phyloP scores from a whole-genome alignment of 2,797 vertebrate genomes.

The Pterois miles region DNA sequence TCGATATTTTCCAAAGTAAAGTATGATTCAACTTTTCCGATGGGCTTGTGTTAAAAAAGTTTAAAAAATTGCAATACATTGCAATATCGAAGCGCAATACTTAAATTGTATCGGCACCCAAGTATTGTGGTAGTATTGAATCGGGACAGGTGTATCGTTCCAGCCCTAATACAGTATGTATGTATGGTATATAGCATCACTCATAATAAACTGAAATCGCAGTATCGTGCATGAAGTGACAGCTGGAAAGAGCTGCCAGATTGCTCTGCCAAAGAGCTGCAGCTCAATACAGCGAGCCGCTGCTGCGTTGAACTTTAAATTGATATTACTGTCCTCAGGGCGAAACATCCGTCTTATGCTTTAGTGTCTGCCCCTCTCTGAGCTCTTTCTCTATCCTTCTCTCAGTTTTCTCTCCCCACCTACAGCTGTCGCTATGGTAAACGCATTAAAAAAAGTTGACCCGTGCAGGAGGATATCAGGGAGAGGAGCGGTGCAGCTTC shows the following conservation, averaged over 20 bases:
- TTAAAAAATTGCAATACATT: too few species aligned
- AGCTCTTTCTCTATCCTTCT: background rate
- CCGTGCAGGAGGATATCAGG: constrained; percentile 38
- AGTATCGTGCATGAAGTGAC: background rate
- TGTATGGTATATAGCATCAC: background rate
- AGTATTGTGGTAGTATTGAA: too few species aligned
- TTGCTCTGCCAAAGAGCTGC: background rate
- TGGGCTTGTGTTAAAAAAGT: too few species aligned
- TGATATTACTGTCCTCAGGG: constrained; percentile 58
- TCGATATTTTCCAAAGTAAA: too few species aligned
- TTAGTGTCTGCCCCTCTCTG: constrained; percentile 27
- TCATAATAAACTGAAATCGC: constrained; percentile 10
- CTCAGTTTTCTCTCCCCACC: constrained; percentile 1
- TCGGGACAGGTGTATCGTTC: too few species aligned
- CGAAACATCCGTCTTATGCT: constrained; percentile 37
- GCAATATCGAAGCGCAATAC: too few species aligned
- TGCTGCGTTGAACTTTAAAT: constrained; percentile 55
- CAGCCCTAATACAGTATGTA: too few species aligned
- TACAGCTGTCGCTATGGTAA: constrained; percentile 39
- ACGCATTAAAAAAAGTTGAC: constrained; percentile 45
- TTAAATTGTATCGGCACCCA: too few species aligned
- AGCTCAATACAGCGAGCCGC: constrained; percentile 23
- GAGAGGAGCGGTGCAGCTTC: constrained; percentile 30
- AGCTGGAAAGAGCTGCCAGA: constrained; percentile 23
- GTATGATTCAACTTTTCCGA: too few species aligned